phyloP scores from a whole-genome alignment of 2,113 vertebrate species.

The Syngnathus typhle region DNA sequence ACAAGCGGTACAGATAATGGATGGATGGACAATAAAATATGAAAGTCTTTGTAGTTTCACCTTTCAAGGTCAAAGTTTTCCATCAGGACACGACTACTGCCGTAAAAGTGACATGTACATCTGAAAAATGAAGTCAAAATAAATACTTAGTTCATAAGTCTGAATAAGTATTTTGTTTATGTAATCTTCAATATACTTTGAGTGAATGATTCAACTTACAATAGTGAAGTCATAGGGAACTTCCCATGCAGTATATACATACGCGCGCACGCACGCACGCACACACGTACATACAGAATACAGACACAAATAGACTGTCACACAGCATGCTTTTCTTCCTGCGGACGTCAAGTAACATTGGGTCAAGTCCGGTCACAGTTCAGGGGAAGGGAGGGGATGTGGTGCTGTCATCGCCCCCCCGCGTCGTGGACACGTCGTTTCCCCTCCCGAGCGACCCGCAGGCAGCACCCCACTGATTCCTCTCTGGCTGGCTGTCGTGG shows the following conservation, averaged over 20 bases:
- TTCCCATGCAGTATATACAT: neutral
- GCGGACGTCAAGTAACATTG: neutral
- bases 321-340: neutral
- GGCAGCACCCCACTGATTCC: slow-evolving; percentile 41
- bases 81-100: too few species aligned
- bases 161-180: neutral
- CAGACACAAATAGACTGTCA: neutral
- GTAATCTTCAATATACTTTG: too few species aligned
- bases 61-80: too few species aligned
- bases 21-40: too few species aligned
- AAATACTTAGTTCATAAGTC: too few species aligned
- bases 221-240: too few species aligned
- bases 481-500: slow-evolving; percentile 53
- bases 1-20: too few species aligned
- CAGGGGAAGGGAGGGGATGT: slow-evolving; percentile 32
- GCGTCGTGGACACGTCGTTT: slow-evolving; percentile 48
- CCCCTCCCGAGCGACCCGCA: slow-evolving; percentile 25
- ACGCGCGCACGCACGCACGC: neutral
- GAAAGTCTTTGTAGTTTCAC: too few species aligned
- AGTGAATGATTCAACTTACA: too few species aligned
- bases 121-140: too few species aligned
- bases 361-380: slow-evolving; percentile 21
- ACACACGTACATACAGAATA: too few species aligned
- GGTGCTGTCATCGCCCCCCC: slow-evolving; percentile 75
- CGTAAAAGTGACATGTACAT: too few species aligned